phyloP scores from a whole-genome alignment of 2,113 vertebrate genomes.

The Potamarius usumacintae region DNA sequence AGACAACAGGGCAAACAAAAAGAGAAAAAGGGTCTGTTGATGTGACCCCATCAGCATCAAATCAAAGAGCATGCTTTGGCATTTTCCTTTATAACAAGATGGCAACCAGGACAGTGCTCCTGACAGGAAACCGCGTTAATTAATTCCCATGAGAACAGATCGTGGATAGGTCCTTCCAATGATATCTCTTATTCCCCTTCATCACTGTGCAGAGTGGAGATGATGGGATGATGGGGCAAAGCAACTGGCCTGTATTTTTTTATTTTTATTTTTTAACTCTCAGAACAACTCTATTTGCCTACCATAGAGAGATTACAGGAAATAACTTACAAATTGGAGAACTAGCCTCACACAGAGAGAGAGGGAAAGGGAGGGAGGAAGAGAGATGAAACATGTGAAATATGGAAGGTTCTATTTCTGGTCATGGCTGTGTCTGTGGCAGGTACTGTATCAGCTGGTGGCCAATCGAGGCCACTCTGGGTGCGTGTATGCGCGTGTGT shows the following conservation, averaged over 20 bases:
- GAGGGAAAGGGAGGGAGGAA: slow-evolving; percentile 3
- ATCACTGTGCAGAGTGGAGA: background rate
- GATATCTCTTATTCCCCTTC: background rate
- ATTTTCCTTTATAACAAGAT: background rate
- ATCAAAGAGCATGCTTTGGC: background rate
- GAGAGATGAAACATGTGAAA: slow-evolving; percentile 50
- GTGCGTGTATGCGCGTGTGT: slow-evolving; percentile 30
- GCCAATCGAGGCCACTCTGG: slow-evolving; percentile 44
- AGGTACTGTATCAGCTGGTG: slow-evolving; percentile 36
- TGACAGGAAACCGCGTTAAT: slow-evolving; percentile 13
- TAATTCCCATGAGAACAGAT: slow-evolving; percentile 1
- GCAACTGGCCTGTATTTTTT: slow-evolving; percentile 2
- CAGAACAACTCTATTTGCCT: slow-evolving; percentile 15
- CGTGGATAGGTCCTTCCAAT: background rate
- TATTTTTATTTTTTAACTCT: background rate
- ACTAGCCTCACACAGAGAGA: slow-evolving; percentile 29
- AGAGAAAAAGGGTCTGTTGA: background rate
- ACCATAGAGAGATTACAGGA: slow-evolving; percentile 23
- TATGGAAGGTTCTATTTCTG: slow-evolving; percentile 46
- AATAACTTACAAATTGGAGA: slow-evolving; percentile 34
- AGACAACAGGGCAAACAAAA: background rate
- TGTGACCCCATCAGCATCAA: background rate
- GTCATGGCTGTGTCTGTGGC: slow-evolving; percentile 24
- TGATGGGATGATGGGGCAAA: background rate
- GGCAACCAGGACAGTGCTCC: background rate